phyloP scores from a whole-genome alignment of 1,140 invertebrate genomes.

The Diabrotica undecimpunctata region DNA sequence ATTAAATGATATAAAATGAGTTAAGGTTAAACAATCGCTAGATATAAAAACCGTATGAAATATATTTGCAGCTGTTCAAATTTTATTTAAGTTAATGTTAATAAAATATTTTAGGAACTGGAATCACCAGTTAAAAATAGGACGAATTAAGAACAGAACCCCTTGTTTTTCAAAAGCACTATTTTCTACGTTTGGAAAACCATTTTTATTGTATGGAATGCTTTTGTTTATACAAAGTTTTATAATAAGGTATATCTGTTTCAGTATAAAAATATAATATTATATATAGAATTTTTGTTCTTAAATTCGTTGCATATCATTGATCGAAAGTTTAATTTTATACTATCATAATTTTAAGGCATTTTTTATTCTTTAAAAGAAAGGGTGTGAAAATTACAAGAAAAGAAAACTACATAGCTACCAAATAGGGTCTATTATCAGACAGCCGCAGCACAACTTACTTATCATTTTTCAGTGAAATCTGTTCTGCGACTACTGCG shows the following conservation, averaged over 20 bases:
- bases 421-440: no score
- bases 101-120: constrained; percentile 4
- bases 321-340: neutral
- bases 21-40: no score
- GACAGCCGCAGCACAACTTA: no score
- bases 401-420: neutral
- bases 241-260: neutral
- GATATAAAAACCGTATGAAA: neutral
- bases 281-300: neutral
- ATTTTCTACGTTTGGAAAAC: neutral
- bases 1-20: no score
- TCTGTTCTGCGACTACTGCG: no score
- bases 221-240: neutral
- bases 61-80: neutral
- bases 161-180: neutral
- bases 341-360: neutral
- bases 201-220: constrained; percentile 8
- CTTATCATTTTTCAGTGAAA: no score
- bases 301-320: neutral
- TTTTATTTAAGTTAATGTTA: no score
- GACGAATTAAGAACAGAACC: neutral
- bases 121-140: neutral
- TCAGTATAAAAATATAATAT: neutral
- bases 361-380: constrained; percentile 1
- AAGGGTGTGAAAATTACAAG: neutral